Conservation (phyloP, 2,888 invertebrate species). For the Apotomis betuletana region DNA sequence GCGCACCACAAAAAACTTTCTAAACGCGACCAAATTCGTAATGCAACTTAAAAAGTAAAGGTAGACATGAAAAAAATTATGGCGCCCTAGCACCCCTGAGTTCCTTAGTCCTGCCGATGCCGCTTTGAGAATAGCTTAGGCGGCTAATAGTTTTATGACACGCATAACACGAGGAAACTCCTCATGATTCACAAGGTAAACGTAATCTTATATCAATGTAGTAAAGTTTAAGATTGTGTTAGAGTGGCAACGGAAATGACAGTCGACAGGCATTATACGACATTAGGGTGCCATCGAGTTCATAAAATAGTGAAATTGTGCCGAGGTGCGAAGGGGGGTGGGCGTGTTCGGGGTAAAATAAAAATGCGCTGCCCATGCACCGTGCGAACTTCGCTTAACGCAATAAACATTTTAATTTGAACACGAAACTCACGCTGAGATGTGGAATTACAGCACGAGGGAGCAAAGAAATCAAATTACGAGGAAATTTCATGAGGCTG, state of each 20-base stretch:
- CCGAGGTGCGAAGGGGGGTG: constrained; percentile 58
- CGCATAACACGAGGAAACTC: constrained; percentile 72
- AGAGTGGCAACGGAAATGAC: constrained; percentile 64
- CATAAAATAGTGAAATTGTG: constrained; percentile 71
- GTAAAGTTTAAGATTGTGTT: constrained; percentile 56
- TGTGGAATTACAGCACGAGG: constrained; percentile 73
- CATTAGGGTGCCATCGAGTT: constrained; percentile 75
- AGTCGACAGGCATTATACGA: constrained; percentile 74
- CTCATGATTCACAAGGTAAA: constrained; percentile 48
- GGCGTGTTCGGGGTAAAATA: constrained; percentile 77
- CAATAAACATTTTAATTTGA: constrained; percentile 84
- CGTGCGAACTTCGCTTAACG: constrained; percentile 81
- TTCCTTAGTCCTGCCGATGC: constrained; percentile 65
- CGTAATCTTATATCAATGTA: constrained; percentile 54
- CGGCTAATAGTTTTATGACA: constrained; percentile 83
- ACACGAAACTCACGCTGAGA: constrained; percentile 82
- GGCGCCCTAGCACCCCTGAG: constrained; percentile 69
- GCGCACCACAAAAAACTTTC: constrained; percentile 63
- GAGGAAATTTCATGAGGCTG: constrained; percentile 65
- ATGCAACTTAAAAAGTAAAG: constrained; percentile 72
- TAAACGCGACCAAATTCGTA: constrained; percentile 72
- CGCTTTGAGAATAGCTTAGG: constrained; percentile 80
- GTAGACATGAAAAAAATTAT: constrained; percentile 66
- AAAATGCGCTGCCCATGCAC: constrained; percentile 70
- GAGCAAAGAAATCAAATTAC: constrained; percentile 77